Evolutionary conservation across 2,113 vertebrate species (phyloP).

Genomic region (Alligator mississippiensis): DNA sequence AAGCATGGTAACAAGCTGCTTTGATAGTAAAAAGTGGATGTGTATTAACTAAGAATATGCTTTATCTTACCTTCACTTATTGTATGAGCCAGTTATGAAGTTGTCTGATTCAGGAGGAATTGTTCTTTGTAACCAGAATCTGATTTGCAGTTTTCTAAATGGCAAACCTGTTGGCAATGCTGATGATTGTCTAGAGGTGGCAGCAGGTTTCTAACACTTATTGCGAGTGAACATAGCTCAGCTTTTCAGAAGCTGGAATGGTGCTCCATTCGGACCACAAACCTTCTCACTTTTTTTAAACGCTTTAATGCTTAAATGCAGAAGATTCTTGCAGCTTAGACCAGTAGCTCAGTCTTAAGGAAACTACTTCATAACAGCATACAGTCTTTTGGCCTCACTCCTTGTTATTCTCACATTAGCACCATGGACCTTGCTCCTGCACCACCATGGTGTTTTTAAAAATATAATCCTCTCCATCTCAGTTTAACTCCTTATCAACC

Average conservation of each 20-base stretch:
- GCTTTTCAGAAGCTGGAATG: neutral
- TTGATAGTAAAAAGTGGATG: conserved; percentile 6
- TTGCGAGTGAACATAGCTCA: neutral
- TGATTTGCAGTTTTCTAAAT: conserved; percentile 32
- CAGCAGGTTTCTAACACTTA: neutral
- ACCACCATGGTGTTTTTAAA: neutral
- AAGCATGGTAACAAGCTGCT: conserved; percentile 12
- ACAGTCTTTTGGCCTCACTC: neutral
- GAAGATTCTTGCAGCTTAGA: neutral
- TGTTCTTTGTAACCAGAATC: neutral
- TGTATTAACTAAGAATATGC: neutral
- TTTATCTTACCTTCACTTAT: conserved; percentile 8
- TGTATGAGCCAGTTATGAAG: conserved; percentile 5
- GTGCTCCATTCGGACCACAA: conserved; percentile 4
- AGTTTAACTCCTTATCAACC: neutral
- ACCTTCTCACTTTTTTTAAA: neutral
- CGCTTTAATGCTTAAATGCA: neutral
- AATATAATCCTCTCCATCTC: neutral
- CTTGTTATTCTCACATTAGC: conserved; percentile 11
- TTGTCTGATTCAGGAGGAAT: neutral
- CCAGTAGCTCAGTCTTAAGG: neutral
- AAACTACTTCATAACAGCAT: neutral
- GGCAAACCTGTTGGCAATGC: neutral
- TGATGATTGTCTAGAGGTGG: neutral
- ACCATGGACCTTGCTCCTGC: neutral